These are phyloP conservation scores for Odontomyia ornata DNA, from an alignment of 2,888 invertebrate genomes.

Conservation along the genomic window DNA sequence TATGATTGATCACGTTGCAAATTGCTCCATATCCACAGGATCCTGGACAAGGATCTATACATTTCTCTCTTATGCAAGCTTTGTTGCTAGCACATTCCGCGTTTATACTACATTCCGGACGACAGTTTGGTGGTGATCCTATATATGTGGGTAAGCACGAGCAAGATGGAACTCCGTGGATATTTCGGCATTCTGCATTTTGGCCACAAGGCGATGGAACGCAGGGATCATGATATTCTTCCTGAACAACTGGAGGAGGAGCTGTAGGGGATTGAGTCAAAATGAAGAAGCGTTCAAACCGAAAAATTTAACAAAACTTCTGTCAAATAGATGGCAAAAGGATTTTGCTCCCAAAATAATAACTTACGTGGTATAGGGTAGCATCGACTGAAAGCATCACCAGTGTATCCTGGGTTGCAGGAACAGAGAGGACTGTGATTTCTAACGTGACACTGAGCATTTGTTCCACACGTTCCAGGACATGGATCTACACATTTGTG, in stretches of 20 bases:
- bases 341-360: no score
- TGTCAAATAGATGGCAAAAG: no score
- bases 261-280: slow-evolving; percentile 45
- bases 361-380: slow-evolving; percentile 65
- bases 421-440: slow-evolving; percentile 83
- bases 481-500: slow-evolving; percentile 76
- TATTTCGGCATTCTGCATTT: slow-evolving; percentile 72
- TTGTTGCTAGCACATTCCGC: slow-evolving; percentile 78
- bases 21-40: slow-evolving; percentile 75
- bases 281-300: no score
- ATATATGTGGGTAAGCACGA: slow-evolving; percentile 72
- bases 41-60: slow-evolving; percentile 82
- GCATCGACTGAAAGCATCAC: slow-evolving; percentile 79
- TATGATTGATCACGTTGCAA: slow-evolving; percentile 75
- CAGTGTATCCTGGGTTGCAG: slow-evolving; percentile 75
- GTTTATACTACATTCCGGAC: slow-evolving; percentile 76
- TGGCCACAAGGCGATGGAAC: slow-evolving; percentile 75
- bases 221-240: slow-evolving; percentile 66
- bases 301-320: no score
- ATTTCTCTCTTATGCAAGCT: slow-evolving; percentile 81
- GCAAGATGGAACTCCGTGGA: slow-evolving; percentile 71
- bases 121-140: slow-evolving; percentile 76
- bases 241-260: slow-evolving; percentile 54
- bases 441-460: slow-evolving; percentile 76
- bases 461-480: slow-evolving; percentile 69